A percentile compares a stretch with the other conserved stretches of the same genome.
phyloP scores from a whole-genome alignment of 64 coral and sea anemone species.

The Stichodactyla mertensii region DNA sequence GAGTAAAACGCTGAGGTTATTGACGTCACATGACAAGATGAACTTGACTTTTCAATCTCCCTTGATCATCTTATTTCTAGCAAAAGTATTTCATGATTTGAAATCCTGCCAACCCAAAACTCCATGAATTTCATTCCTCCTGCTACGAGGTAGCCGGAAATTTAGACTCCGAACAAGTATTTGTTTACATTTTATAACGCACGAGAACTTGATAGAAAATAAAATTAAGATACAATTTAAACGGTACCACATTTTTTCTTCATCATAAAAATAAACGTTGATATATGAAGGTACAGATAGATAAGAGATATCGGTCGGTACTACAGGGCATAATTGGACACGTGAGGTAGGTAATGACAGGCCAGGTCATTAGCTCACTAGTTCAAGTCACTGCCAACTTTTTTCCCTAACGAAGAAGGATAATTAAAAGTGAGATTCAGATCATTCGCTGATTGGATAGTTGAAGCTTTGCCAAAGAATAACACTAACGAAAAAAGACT shows the following conservation, averaged over 20 bases:
- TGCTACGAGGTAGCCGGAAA: neutral
- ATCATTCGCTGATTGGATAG: neutral
- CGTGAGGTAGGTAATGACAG: neutral
- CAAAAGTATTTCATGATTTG: neutral
- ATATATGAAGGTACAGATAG: neutral
- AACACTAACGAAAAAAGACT: neutral
- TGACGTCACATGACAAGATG: neutral
- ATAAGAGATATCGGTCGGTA: neutral
- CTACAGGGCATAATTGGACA: neutral
- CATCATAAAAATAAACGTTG: no score
- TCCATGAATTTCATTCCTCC: neutral
- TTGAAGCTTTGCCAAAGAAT: neutral
- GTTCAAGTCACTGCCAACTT: neutral
- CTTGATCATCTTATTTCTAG: neutral
- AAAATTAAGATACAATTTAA: neutral
- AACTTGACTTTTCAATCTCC: slow-evolving; percentile 14
- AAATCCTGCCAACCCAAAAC: neutral
- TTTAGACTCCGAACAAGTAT: neutral
- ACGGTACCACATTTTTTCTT: no score
- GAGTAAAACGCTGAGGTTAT: neutral
- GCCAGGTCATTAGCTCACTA: neutral
- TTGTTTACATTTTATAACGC: neutral
- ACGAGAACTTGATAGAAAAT: neutral
- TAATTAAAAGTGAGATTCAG: neutral
- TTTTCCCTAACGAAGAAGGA: neutral